Evolutionary conservation across 2,888 invertebrate species (phyloP).

Genomic region (Chloroclysta siterata): DNA sequence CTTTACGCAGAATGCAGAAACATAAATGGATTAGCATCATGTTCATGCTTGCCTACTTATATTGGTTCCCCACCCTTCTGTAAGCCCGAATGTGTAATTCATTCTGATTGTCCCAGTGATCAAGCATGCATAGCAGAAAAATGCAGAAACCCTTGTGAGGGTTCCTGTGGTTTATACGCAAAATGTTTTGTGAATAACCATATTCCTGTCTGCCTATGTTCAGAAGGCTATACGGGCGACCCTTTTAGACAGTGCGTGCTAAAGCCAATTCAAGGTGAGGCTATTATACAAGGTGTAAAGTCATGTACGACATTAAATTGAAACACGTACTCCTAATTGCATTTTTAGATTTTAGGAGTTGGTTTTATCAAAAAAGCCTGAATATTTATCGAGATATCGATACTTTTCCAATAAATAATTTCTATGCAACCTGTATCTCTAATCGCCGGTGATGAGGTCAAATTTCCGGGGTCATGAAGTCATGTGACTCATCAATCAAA

Average conservation of each 20-base stretch:
- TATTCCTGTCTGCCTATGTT: conserved; percentile 89
- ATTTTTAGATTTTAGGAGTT: no score
- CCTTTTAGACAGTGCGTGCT: conserved; percentile 88
- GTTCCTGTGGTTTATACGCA: conserved; percentile 88
- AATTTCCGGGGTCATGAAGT: no score
- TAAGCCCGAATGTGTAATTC: conserved; percentile 87
- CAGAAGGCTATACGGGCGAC: conserved; percentile 87
- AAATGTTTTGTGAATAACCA: conserved; percentile 89
- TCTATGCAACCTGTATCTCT: no score
- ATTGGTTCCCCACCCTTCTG: conserved; percentile 87
- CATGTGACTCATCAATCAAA: no score
- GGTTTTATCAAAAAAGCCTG: no score
- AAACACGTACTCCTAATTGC: no score
- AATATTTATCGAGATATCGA: no score
- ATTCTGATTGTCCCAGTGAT: conserved; percentile 87
- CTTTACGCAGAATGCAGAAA: conserved; percentile 90
- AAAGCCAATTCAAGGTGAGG: conserved; percentile 78
- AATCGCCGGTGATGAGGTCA: no score
- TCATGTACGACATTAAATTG: no score
- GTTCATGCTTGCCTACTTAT: conserved; percentile 88
- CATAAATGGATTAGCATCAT: conserved; percentile 88
- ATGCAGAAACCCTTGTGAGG: conserved; percentile 89
- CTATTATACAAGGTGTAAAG: no score
- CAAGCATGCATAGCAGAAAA: conserved; percentile 88
- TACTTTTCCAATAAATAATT: no score